A percentile compares a stretch with the other conserved stretches of the same genome.
Conservation (phyloP, 1,140 invertebrate species). For the Meloidogyne chitwoodi region DNA sequence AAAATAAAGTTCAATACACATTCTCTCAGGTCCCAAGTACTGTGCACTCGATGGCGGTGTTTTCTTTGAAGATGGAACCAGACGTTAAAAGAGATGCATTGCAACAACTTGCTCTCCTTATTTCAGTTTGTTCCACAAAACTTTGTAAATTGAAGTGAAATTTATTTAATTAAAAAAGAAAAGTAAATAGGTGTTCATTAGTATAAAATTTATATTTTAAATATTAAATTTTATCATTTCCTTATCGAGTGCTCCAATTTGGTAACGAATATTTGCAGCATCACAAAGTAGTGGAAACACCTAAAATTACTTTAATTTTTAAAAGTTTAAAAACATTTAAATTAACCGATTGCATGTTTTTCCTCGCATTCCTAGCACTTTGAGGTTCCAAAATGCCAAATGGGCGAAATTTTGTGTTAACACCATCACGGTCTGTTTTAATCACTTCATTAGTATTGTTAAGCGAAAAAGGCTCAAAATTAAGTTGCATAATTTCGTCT, state of each 20-base stretch:
- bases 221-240: neutral
- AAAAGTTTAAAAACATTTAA: neutral
- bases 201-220: neutral
- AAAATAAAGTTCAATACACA: neutral
- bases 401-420: slow-evolving; percentile 22
- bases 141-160: no score
- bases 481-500: neutral
- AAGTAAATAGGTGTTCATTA: neutral
- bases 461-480: neutral
- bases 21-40: slow-evolving; percentile 37
- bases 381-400: slow-evolving; percentile 30
- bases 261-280: slow-evolving; percentile 1
- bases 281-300: slow-evolving; percentile 6
- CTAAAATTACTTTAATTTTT: neutral
- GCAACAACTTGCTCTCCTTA: no score
- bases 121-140: no score
- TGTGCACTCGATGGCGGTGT: slow-evolving; percentile 46
- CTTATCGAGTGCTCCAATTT: neutral
- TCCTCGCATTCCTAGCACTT: slow-evolving; percentile 11
- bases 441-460: neutral
- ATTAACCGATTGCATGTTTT: slow-evolving; percentile 11
- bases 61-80: slow-evolving; percentile 48
- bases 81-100: slow-evolving; percentile 16
- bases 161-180: no score
- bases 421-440: neutral